These are phyloP conservation scores for Petroica traversi DNA, from an alignment of 2,113 vertebrate species.

Conservation along the genomic window DNA sequence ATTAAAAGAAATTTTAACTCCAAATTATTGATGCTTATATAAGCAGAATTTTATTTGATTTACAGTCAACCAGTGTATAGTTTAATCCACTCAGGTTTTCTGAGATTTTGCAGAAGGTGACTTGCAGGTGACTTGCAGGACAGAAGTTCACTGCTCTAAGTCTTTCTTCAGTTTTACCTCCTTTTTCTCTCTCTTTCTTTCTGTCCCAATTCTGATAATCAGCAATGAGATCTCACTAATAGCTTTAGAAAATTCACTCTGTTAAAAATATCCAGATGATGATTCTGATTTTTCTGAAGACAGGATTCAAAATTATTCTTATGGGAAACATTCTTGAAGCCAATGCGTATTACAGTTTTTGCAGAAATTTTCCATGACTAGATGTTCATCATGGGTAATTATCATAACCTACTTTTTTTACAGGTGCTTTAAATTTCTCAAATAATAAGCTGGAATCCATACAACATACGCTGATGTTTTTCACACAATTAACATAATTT, in stretches of 20 bases:
- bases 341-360: neutral
- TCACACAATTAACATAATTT: neutral
- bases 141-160: neutral
- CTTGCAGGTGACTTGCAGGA: neutral
- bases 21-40: neutral
- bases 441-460: neutral
- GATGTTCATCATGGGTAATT: neutral
- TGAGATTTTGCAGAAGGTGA: neutral
- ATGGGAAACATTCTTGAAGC: neutral
- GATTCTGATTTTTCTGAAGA: neutral
- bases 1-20: neutral
- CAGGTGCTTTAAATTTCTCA: neutral
- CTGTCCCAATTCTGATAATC: neutral
- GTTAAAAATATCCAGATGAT: neutral
- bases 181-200: neutral
- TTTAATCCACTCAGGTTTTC: neutral
- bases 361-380: neutral
- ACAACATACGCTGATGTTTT: neutral
- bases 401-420: neutral
- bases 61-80: neutral
- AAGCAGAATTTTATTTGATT: neutral
- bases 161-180: neutral
- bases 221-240: neutral
- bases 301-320: neutral
- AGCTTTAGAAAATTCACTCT: neutral